Base-by-base conservation (phyloP, 2,888 invertebrate species). In the Polydrusus pterygomalis region DNA sequence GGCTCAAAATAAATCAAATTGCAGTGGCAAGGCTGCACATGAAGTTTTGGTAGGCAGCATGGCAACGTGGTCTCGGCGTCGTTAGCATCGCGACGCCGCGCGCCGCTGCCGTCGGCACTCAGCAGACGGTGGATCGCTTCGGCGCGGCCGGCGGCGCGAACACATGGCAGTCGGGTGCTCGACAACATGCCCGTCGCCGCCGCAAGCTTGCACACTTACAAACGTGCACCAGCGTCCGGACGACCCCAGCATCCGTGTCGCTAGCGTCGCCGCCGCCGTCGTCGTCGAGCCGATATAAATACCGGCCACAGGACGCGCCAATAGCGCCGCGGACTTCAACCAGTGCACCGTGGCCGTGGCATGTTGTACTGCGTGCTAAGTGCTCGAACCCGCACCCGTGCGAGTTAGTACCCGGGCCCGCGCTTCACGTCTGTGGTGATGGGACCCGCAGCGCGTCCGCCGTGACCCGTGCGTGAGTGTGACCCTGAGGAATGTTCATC, bases 401-500 rank as follows among this genome's bases (percentile, higher is more conserved):
- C 71, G 74, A 68, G 62, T 74, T 68, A 74, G 74, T 67, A 68
- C 60, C 67, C 25, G 67, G 43, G 65, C 64, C 70, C 70, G 34
- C 63, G 69, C 72, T 68, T 67, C 60, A 65, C 70, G 51, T 79
- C 84, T 84, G 85, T 86, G 85, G 85, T 86, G 85, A 87, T 86
- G 87, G 87, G 81, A 83, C 79, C 78, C 81, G 80, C 80, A 79
- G 81, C 81, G 80, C 82, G 79, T 78, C 88, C 81, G 81, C 83
- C 83, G 83, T 89, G 89, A 82, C 83, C 79, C 79, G 81, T 80
- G 77, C 80, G 79, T 72, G 75, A 79, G 87, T 80, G 82, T 82
- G 83, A 84, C 89, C 89, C 82, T 83, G 85, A 89, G 90, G 90
- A 89, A 96, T 96, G 96, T 96, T 96, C 91, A 95, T 96, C 92